Evolutionary conservation across 2,797 vertebrate genomes (phyloP).

Genomic region (Sebastes itinus): DNA sequence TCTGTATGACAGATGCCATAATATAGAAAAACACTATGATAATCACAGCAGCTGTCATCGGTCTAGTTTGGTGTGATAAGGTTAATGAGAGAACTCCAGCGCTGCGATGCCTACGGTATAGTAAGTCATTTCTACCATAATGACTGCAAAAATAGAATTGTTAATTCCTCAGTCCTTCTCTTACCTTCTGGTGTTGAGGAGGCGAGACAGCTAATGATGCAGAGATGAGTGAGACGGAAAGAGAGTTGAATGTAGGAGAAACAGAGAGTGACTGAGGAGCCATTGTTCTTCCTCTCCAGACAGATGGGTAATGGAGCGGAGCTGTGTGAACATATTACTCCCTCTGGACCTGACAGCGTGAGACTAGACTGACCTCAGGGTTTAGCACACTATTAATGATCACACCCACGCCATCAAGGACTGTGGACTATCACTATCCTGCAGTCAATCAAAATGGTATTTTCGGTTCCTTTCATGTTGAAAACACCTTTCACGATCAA

Average conservation of each 20-base stretch:
- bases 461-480: constrained; percentile 30
- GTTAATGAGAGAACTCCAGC: constrained; percentile 43
- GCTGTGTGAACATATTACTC: constrained; percentile 64
- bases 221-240: constrained; percentile 14
- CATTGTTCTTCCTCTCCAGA: constrained; percentile 55
- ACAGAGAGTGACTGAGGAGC: constrained; percentile 30
- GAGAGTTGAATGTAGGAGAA: constrained; percentile 5
- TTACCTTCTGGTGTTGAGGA: not conserved
- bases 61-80: not conserved
- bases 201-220: constrained; percentile 50
- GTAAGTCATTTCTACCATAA: not conserved
- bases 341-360: constrained; percentile 65
- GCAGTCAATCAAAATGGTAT: constrained; percentile 63
- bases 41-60: not conserved
- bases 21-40: not conserved
- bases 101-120: not conserved
- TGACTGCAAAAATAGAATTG: constrained; percentile 30
- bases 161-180: constrained; percentile 16
- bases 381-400: constrained; percentile 67
- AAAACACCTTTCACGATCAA: constrained; percentile 40
- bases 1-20: not conserved
- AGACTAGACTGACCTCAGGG: constrained; percentile 56
- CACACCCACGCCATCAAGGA: constrained; percentile 34
- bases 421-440: constrained; percentile 40
- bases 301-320: constrained; percentile 77